Base-by-base conservation (phyloP, 2,797 vertebrate genomes). In the Peromyscus eremicus region DNA sequence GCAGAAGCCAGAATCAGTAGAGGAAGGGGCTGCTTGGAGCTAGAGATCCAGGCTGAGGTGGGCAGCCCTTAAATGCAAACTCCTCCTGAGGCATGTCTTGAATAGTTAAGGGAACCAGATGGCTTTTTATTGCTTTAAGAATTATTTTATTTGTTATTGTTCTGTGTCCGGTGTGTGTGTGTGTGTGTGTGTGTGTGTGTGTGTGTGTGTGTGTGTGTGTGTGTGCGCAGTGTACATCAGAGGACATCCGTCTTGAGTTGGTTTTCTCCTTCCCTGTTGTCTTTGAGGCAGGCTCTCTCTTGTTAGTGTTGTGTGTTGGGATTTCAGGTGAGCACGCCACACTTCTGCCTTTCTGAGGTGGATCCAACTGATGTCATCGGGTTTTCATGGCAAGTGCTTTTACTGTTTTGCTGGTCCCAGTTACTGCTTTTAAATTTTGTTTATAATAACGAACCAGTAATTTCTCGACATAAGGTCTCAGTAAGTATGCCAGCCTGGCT, bases 71-170 rank as follows among this genome's bases (percentile, higher is more conserved):
- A 32, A 21, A 60, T 17, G 10, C 13, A 75, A 37, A 25, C 21
- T 43, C 9, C 14, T 87, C 40, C 4, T 64, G n/a, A 40, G 49
- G n/a, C 13, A 2, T 68, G 68, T 57, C 77, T 91, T 92, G 77
- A 79, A 17, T 79, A 40, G 68, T 91, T 94, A 40, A 94, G 55
- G 70, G 57, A 25, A 82, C 10, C 13, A 25, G 12, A 27, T 13
- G n/a, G 27, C n/a, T 60, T 89, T 89, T 83, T 49, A 17, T 37
- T 32, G n/a, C 71, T 89, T 55, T 93, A 49, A 37, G 62, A 64
- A 27, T 52, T 34, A 43, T 57, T 92, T 89, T 81, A 57, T 92
- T 92, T 94, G 46, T 21, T 88, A 60, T 75, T 88, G 57, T 60
- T 43, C 13, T 27, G 60, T 66, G 27, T 34, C 27, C 2, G 0